Base-by-base conservation (phyloP, 2,797 vertebrate genomes). In the Alectoris magna region DNA sequence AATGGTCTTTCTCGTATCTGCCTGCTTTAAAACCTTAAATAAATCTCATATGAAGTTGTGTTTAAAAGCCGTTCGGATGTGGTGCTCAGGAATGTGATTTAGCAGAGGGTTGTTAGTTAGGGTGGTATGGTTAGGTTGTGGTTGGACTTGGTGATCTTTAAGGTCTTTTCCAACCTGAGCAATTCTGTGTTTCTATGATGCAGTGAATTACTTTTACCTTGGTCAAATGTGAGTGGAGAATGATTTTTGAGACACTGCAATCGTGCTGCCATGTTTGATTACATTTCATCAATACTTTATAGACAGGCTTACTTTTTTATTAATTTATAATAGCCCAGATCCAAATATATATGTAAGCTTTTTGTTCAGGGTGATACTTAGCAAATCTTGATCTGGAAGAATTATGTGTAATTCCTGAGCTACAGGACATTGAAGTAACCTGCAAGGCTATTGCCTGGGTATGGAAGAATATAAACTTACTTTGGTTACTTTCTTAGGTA, bases 21-120 rank as follows among this genome's bases (percentile, higher is more conserved):
- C 38, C 87, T 91, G 22, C 36, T 87, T 79, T 74, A 87, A 74
- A 94, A 71, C 55, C 31, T 84, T 31, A 58, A 51, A 59, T 81
- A 77, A 70, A 55, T 51, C 43, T 84, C 19, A 21, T 44, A 31
- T 78, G 87, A 49, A 74, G 31, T 13, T 49, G 22, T 23, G 48
- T 49, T 49, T 49, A 13, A 49, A 49, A 13, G 14, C 48, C 4
- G 7, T 24, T 49, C 24, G 11, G 46, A 48, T 48, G 46, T 49
- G 48, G 48, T 49, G 48, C 48, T 49, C 48, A 49, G 23, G 48
- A 23, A 24, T 12, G 5, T 49, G 48, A 24, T 49, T 49, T 49
- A 49, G 23, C 23, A 24, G 23, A 24, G 48, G 48, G 48, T 49
- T 24, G 48, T 23, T 48, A 24, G 22, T 48, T 24, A 24, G 48